Base-by-base conservation (phyloP, 1,140 invertebrate species). In the Trypoxylus dichotomus region DNA sequence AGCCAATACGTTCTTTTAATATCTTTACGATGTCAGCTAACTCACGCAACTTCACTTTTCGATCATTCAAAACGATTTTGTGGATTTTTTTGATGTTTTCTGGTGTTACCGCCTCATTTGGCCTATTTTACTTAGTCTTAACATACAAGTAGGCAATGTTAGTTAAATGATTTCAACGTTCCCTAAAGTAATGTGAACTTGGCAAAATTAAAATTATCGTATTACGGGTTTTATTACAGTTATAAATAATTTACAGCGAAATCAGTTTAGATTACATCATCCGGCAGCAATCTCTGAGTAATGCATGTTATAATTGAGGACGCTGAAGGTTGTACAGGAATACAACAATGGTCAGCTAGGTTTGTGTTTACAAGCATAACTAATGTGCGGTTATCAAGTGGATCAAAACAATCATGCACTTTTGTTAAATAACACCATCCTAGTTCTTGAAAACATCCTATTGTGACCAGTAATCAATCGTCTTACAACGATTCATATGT, bases 321-420 rank as follows among this genome's bases (percentile, higher is more conserved):
- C 42, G 74, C 63, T 74, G 77, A 79, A 78, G 79, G 76, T 73
- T 77, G 73, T 72, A 75, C 21, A 68, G 15, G 24, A 73, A 47
- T 75, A 79, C 76, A 79, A 80, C 78, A 80, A 80, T 80, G 74
- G 68, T 74, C 72, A 80, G 74, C 60, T 75, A 79, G 72, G 29
- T 79, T 79, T 78, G 79, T 80, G 78, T 76, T 78, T 77, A 76
- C 73, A 75, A 63, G 79, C 79, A 80, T 80, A 79, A 79, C 79
- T 79, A 79, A 80, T 80, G 37, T 68, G 15, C 71, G 27, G 41
- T 15, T 72, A 63, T 58, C 43, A 71, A 74, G 60, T 27, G 60
- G 60, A 68, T 68, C 60, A 24, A 0, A 68, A 27, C 60, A 29
- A 25, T 13, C 24, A 24, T 68, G 60, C 60, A 68, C 60, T 29